Conservation (phyloP, 2,888 invertebrate species). For the Aphodius granarius region DNA sequence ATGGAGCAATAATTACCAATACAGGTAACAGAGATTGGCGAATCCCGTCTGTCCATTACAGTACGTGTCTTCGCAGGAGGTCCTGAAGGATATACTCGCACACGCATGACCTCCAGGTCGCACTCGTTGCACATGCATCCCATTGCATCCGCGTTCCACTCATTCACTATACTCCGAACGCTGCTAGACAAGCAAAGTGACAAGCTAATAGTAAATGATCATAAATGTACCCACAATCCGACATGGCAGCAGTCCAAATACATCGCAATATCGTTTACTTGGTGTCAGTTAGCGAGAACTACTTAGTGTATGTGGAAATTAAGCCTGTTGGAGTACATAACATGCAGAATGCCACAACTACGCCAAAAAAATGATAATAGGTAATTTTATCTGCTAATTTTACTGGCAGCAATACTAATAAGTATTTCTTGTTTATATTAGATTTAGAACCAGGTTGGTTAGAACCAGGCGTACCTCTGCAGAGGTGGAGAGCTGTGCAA, state of each 20-base stretch:
- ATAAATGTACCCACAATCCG: neutral
- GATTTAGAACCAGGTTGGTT: too few species aligned
- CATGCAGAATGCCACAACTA: neutral
- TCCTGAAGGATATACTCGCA: slow-evolving; percentile 4
- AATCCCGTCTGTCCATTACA: slow-evolving; percentile 8
- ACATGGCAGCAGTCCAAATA: neutral
- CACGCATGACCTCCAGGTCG: slow-evolving; percentile 30
- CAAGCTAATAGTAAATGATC: neutral
- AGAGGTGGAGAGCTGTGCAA: too few species aligned
- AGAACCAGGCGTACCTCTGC: too few species aligned
- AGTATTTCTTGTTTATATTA: too few species aligned
- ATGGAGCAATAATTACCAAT: neutral
- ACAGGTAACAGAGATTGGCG: slow-evolving; percentile 4
- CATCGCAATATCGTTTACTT: neutral
- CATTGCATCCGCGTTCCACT: slow-evolving; percentile 29
- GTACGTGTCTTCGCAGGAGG: slow-evolving; percentile 18
- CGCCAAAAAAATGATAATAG: too few species aligned
- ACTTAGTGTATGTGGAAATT: neutral
- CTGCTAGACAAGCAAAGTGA: neutral
- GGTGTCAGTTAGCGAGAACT: neutral
- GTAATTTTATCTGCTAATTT: too few species aligned
- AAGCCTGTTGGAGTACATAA: neutral
- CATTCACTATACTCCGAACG: neutral
- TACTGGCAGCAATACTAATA: too few species aligned
- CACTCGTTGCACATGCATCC: slow-evolving; percentile 27